Percentiles rank a stretch among this genome's conserved stretches.
phyloP scores from a whole-genome alignment of 2,888 invertebrate species.

The Panzeria rudis region DNA sequence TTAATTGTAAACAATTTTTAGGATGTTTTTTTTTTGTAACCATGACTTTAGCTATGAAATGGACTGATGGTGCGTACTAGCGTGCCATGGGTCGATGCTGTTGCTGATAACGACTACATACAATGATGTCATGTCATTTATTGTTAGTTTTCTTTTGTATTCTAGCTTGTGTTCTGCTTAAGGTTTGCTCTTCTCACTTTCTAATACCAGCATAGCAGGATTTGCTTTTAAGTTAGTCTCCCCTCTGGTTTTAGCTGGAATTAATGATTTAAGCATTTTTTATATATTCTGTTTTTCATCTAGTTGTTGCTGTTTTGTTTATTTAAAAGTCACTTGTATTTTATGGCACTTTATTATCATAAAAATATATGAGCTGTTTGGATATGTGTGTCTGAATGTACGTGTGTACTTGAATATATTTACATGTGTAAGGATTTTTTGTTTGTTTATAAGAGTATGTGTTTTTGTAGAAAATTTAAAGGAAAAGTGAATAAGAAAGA shows the following conservation, averaged over 20 bases:
- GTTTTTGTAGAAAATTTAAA: neutral
- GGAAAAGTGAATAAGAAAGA: neutral
- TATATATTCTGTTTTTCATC: neutral
- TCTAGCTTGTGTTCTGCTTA: neutral
- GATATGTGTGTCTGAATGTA: neutral
- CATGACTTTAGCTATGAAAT: neutral
- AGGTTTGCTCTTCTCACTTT: constrained; percentile 32
- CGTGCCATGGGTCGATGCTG: neutral
- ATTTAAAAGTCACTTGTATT: constrained; percentile 50
- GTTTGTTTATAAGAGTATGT: neutral
- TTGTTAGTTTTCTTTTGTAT: constrained; percentile 17
- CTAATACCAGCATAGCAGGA: neutral
- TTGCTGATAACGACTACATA: constrained; percentile 30
- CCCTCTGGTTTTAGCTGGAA: neutral
- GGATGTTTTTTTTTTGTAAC: neutral
- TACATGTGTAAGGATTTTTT: neutral
- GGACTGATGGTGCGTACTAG: neutral
- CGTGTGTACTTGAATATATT: too few relatives aligned
- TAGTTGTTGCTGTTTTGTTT: constrained; percentile 21
- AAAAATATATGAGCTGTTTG: constrained; percentile 34
- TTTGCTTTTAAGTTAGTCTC: neutral
- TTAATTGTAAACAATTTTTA: neutral
- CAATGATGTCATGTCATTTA: constrained; percentile 59
- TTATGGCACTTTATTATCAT: constrained; percentile 35
- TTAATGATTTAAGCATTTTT: constrained; percentile 16